Evolutionary conservation across 2,113 vertebrate genomes (phyloP).

Genomic region (Mirza zaza): DNA sequence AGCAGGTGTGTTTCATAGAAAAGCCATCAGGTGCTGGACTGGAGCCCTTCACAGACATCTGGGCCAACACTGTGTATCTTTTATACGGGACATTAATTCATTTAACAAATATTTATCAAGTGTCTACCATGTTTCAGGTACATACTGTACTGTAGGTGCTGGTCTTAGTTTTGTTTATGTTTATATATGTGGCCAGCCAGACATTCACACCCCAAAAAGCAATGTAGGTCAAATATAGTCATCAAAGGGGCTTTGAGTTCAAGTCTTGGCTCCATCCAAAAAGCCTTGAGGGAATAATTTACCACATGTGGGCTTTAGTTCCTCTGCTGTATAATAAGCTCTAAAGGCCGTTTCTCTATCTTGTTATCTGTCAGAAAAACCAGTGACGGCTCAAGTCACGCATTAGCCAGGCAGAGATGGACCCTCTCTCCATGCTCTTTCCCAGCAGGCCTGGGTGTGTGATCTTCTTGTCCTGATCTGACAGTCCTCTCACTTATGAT

Average conservation of each 20-base stretch:
- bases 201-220: not conserved
- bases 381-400: not conserved
- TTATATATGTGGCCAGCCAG: not conserved
- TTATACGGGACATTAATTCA: conserved; percentile 3
- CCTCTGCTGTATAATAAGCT: not conserved
- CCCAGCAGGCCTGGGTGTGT: not conserved
- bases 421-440: not conserved
- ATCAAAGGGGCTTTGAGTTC: not conserved
- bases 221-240: not conserved
- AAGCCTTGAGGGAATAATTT: not conserved
- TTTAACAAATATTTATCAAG: conserved; percentile 61
- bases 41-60: not conserved
- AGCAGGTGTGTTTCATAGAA: not conserved
- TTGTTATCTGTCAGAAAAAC: not conserved
- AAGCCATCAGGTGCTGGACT: not conserved
- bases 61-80: not conserved
- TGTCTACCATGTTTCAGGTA: not conserved
- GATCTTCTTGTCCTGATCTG: not conserved
- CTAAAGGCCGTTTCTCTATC: not conserved
- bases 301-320: not conserved
- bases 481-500: not conserved
- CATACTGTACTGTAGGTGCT: not conserved
- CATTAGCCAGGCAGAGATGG: not conserved
- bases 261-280: not conserved
- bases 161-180: conserved; percentile 43